A percentile compares a stretch with the other conserved stretches of the same genome.
Conservation (phyloP, 2,113 vertebrate genomes). For the Cnemophilus loriae region DNA sequence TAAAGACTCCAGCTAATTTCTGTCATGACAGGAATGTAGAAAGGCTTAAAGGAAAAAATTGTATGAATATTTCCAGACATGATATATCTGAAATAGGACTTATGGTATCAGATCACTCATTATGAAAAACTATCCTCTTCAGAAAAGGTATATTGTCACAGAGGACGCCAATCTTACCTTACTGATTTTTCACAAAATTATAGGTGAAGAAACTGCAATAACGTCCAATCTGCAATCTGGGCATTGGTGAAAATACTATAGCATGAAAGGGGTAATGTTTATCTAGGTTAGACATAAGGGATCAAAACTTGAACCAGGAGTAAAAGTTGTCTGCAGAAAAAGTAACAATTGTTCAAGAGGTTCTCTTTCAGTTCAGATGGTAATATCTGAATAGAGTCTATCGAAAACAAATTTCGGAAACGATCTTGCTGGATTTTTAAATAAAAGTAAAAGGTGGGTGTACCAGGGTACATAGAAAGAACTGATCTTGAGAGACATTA, state of each 20-base stretch:
- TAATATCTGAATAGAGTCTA: not conserved
- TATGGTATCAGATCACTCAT: not conserved
- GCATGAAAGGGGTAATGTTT: not conserved
- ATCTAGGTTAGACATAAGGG: not conserved
- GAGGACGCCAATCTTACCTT: not conserved
- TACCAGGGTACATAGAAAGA: not conserved
- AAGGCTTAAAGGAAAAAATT: not conserved
- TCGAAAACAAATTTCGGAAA: not conserved
- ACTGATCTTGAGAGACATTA: not conserved
- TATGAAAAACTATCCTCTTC: not conserved
- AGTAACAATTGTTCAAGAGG: not conserved
- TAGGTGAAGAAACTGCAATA: not conserved
- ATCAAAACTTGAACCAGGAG: not conserved
- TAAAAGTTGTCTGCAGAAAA: not conserved
- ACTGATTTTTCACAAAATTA: not conserved
- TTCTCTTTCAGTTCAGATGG: not conserved
- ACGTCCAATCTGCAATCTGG: not conserved
- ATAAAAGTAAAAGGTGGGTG: not conserved
- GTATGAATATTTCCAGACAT: not conserved
- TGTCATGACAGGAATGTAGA: not conserved
- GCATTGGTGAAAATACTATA: not conserved
- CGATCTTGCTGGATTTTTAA: not conserved
- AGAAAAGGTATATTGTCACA: not conserved
- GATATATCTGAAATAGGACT: not conserved
- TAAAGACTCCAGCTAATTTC: not conserved